Evolutionary conservation across 2,888 invertebrate genomes (phyloP), one percentile per base, ranked within the genome.

Genomic region (Alviniconcha strummeri): DNA sequence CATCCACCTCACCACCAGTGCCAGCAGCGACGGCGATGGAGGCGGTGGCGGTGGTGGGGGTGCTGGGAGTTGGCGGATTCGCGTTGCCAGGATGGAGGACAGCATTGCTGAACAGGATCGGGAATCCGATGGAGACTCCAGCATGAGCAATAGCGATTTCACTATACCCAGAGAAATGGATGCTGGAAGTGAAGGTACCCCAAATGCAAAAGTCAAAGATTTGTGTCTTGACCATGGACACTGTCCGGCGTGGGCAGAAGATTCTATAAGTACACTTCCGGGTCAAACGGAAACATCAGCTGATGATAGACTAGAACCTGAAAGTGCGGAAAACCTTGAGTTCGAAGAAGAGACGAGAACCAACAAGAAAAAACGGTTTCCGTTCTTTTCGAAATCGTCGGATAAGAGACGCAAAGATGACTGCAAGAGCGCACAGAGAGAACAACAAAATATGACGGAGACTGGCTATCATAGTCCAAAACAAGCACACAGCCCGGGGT

Each of bases 41-140:
- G 19, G 52, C 69, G 17, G 81, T 17, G 19, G 15, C 7, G 17
- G 60, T 71, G 19, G 64, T 15, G 56, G 36, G 0, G 13, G 11
- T 36, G 9, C n/a, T n/a, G 60, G 77, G 11, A 77, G 77, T 57
- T 52, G 78, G 60, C 78, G 78, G n/a, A 9, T 55, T 77, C 77
- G 77, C 19, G 7, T 57, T 55, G 5, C 78, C n/a, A 11, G 15
- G 3, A 11, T 78, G 64, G 15, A 60, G 64, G 64, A 78, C 52
- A 64, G 52, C 52, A 78, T 64, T 8, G 64, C 19, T 56, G 78
- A 78, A 78, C 78, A 64, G 5, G 64, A 15, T 52, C 64, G 19
- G 52, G 78, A 78, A 64, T 36, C 52, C 6, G n/a, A 77, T n/a
- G 57, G 19, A 11, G 6, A 36, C n/a, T 78, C 78, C 36, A 75